phyloP scores from a whole-genome alignment of 2,113 vertebrate genomes.

The Mola mola region DNA sequence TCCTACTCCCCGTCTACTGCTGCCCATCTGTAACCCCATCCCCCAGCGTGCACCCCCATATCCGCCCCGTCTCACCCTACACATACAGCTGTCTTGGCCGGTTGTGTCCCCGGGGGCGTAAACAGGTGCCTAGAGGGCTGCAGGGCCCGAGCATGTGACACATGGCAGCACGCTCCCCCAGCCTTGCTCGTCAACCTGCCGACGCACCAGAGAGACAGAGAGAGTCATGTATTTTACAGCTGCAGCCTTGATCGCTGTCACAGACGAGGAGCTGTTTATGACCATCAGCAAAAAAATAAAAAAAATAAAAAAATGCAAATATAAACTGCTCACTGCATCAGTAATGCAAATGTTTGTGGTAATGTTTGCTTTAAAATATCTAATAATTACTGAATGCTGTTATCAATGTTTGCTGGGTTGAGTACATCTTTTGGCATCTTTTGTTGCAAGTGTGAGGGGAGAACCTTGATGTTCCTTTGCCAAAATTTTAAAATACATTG shows the following conservation, averaged over 20 bases:
- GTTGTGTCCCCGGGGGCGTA: conserved; percentile 72
- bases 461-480: conserved; percentile 33
- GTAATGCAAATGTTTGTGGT: neutral
- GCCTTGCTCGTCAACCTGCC: conserved; percentile 57
- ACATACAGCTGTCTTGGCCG: conserved; percentile 80
- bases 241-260: conserved; percentile 39
- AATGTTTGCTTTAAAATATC: neutral
- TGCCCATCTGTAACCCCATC: conserved; percentile 80
- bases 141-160: conserved; percentile 65
- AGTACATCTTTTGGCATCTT: neutral
- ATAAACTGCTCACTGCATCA: no score
- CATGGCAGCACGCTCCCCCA: conserved; percentile 67
- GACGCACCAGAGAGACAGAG: conserved; percentile 31
- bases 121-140: conserved; percentile 77
- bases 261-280: conserved; percentile 32
- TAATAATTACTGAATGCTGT: neutral
- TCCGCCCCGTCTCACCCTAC: conserved; percentile 59
- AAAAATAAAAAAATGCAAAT: no score
- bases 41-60: conserved; percentile 60
- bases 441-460: conserved; percentile 21
- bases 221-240: conserved; percentile 46
- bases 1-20: conserved; percentile 55
- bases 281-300: neutral
- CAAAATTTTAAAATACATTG: conserved; percentile 63
- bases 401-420: neutral